Percentiles rank a stretch among this genome's conserved stretches.
phyloP scores from a whole-genome alignment of 2,113 vertebrate species.

The Amphiprion percula region DNA sequence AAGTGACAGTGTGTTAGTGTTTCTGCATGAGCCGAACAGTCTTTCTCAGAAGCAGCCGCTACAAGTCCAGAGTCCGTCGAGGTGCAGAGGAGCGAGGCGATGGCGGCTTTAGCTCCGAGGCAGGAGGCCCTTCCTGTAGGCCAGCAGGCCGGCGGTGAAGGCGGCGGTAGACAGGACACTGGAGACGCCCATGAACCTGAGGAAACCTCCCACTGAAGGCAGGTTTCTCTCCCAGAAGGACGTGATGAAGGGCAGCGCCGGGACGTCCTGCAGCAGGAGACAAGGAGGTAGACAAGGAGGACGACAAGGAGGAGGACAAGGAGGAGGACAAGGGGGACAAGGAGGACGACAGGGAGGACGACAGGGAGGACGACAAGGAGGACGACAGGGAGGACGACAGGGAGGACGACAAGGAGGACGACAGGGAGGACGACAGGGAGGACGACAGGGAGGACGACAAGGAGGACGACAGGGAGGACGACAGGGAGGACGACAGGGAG shows the following conservation, averaged over 20 bases:
- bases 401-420: no score
- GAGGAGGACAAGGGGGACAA: no score
- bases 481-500: no score
- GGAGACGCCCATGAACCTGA: slow-evolving; percentile 89
- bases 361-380: no score
- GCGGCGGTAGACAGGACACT: slow-evolving; percentile 83
- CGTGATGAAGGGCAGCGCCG: slow-evolving; percentile 85
- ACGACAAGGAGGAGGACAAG: neutral
- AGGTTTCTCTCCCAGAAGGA: slow-evolving; percentile 94
- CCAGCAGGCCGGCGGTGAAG: slow-evolving; percentile 81
- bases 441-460: no score
- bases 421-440: no score
- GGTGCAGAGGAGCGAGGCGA: slow-evolving; percentile 25
- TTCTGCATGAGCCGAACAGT: slow-evolving; percentile 39
- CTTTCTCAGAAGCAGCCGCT: slow-evolving; percentile 48
- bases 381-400: no score
- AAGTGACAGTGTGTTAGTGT: slow-evolving; percentile 13
- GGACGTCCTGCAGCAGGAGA: slow-evolving; percentile 88
- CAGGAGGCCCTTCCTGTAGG: slow-evolving; percentile 89
- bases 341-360: no score
- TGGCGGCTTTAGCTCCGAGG: slow-evolving; percentile 63
- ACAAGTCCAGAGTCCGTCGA: slow-evolving; percentile 39
- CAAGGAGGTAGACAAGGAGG: neutral
- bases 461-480: no score
- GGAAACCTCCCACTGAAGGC: slow-evolving; percentile 91